Evolutionary conservation across 1,140 invertebrate species (phyloP), one percentile per base, ranked within the genome.

Genomic region (Drosophila parvula): DNA sequence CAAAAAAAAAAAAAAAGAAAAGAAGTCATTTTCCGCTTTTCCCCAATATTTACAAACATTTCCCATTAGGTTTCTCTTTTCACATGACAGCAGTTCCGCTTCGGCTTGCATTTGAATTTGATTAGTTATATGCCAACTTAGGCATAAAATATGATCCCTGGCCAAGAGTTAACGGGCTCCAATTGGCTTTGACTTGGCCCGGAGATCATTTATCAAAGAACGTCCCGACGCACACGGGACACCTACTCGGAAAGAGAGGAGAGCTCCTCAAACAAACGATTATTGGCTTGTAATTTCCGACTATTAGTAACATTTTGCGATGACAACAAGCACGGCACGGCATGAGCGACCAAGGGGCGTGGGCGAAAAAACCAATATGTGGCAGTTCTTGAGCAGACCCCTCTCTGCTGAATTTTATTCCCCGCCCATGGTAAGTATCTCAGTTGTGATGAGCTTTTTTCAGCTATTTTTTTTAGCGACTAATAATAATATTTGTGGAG

Each of bases 231-330:
- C 63, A 51, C 41, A 55, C 12, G 27, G 68, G 56, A 77, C 44
- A 77, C 73, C 57, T 58, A 78, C 74, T 64, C 62, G 57, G 32
- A 38, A 44, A 41, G 38, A 58, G 34, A 61, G 41, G 34, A 65
- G 63, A 59, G 44, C 69, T 81, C 55, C 70, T 62, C 68, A 83
- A 83, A 77, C 67, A 76, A 86, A 81, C 78, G 80, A 89, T 76
- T 89, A 82, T 81, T 78, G 84, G 80, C 80, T 78, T 89, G 84
- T 89, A 89, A 89, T 89, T 89, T 89, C 47, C 59, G 77, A 84
- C 84, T 89, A 89, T 89, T 89, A 89, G 84, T 89, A 89, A 89
- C 74, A 89, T 80, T 88, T 89, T 80, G 84, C 84, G 74, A 84
- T 79, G 78, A 82, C 79, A 86, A 82, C 83, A 68, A 79, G 74